Evolutionary conservation across 2,113 vertebrate species (phyloP).

Genomic region (Fukomys damarensis): DNA sequence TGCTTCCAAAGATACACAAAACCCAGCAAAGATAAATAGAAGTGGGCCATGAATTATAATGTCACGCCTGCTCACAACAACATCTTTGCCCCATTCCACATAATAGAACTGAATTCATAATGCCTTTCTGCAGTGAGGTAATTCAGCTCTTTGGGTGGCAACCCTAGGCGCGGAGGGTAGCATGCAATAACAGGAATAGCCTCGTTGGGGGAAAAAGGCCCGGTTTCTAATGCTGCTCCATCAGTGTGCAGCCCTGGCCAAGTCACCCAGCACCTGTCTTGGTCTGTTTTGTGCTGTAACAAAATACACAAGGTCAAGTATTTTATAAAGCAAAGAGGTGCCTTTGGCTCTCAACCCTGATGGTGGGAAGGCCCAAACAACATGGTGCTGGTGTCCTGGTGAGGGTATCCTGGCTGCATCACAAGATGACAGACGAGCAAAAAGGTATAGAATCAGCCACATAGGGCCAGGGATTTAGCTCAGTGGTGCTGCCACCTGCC

Average conservation of each 20-base stretch:
- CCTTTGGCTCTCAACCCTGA: neutral
- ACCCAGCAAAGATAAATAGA: slow-evolving; percentile 66
- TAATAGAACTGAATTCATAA: slow-evolving; percentile 70
- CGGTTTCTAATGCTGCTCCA: neutral
- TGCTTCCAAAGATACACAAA: slow-evolving; percentile 71
- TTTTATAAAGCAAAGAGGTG: neutral
- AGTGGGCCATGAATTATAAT: slow-evolving; percentile 67
- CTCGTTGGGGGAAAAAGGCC: neutral
- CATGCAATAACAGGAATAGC: neutral
- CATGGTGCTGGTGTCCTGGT: neutral
- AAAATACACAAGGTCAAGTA: neutral
- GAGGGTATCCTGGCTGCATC: neutral
- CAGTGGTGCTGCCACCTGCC: no score
- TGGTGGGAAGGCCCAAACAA: neutral
- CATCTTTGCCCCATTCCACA: slow-evolving; percentile 58
- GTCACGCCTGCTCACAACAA: slow-evolving; percentile 42
- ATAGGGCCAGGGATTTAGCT: no score
- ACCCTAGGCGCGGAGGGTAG: slow-evolving; percentile 46
- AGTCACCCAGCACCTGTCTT: neutral
- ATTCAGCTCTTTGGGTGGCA: slow-evolving; percentile 62
- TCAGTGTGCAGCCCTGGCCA: slow-evolving; percentile 47
- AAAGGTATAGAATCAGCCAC: neutral
- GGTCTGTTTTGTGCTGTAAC: neutral
- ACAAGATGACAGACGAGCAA: neutral
- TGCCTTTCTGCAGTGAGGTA: slow-evolving; percentile 65